Percentiles rank a stretch among this genome's conserved stretches.
These are phyloP conservation scores for Cosmia pyralina DNA, from an alignment of 2,888 invertebrate genomes.

Conservation along the genomic window DNA sequence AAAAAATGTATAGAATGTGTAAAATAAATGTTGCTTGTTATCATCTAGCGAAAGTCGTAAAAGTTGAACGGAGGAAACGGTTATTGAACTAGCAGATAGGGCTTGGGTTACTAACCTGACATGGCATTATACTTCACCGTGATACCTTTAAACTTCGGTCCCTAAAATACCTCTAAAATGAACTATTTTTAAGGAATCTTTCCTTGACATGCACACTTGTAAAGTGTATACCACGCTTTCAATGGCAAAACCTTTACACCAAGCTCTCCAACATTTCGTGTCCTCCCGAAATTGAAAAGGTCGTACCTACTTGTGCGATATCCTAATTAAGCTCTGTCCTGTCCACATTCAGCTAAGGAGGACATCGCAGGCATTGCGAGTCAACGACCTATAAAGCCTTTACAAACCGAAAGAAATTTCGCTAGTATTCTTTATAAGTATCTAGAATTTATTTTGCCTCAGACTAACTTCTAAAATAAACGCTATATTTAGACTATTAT, in stretches of 20 bases:
- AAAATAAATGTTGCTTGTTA: slow-evolving; percentile 29
- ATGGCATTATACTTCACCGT: slow-evolving; percentile 2
- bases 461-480: slow-evolving; percentile 31
- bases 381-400: slow-evolving; percentile 49
- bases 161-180: neutral
- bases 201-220: neutral
- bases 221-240: slow-evolving; percentile 9
- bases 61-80: slow-evolving; percentile 41
- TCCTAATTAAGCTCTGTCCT: slow-evolving; percentile 44
- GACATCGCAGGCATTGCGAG: slow-evolving; percentile 18
- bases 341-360: slow-evolving; percentile 28
- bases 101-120: slow-evolving; percentile 29
- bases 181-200: slow-evolving; percentile 9
- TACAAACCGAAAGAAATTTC: slow-evolving; percentile 26
- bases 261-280: slow-evolving; percentile 30
- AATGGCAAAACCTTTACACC: slow-evolving; percentile 29
- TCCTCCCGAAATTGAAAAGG: slow-evolving; percentile 42
- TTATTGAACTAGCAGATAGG: slow-evolving; percentile 58
- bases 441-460: slow-evolving; percentile 37
- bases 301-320: slow-evolving; percentile 40
- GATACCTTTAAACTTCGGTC: neutral
- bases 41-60: slow-evolving; percentile 50
- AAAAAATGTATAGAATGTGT: slow-evolving; percentile 29
- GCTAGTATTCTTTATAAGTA: slow-evolving; percentile 35
- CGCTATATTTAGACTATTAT: slow-evolving; percentile 39